A percentile compares a stretch with the other conserved stretches of the same genome.
Conservation (phyloP, 2,888 invertebrate genomes). For the Sicus ferrugineus region DNA sequence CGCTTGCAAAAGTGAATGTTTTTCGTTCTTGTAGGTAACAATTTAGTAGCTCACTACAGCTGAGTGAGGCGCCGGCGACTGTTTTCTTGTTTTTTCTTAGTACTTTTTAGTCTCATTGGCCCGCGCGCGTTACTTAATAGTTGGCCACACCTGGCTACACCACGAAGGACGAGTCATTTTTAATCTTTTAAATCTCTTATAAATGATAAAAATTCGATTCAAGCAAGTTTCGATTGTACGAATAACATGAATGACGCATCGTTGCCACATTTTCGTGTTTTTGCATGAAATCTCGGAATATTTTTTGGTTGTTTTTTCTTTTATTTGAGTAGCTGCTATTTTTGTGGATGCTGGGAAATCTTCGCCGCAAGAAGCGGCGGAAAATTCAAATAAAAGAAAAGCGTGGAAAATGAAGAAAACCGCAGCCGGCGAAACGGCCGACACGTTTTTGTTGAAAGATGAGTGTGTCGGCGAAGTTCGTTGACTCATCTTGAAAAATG, state of each 20-base stretch:
- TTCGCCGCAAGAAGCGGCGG: conserved; percentile 6
- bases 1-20: conserved; percentile 23
- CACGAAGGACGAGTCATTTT: no score
- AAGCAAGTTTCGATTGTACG: background rate
- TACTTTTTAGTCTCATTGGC: no score
- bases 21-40: background rate
- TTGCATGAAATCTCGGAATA: background rate
- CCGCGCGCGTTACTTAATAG: no score
- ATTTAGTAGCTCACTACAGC: background rate
- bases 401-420: background rate
- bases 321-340: background rate
- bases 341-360: background rate
- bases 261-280: conserved; percentile 4
- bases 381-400: conserved; percentile 5
- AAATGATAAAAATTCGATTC: no score
- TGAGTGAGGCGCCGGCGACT: background rate
- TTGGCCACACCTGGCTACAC: no score
- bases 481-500: conserved; percentile 27
- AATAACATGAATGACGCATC: conserved; percentile 22
- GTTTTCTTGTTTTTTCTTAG: background rate
- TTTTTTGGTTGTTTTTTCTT: background rate
- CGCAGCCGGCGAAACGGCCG: background rate
- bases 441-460: conserved; percentile 13
- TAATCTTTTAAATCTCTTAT: no score
- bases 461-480: conserved; percentile 2